Base-by-base conservation (phyloP, 2,888 invertebrate species). In the Ametastegia equiseti region DNA sequence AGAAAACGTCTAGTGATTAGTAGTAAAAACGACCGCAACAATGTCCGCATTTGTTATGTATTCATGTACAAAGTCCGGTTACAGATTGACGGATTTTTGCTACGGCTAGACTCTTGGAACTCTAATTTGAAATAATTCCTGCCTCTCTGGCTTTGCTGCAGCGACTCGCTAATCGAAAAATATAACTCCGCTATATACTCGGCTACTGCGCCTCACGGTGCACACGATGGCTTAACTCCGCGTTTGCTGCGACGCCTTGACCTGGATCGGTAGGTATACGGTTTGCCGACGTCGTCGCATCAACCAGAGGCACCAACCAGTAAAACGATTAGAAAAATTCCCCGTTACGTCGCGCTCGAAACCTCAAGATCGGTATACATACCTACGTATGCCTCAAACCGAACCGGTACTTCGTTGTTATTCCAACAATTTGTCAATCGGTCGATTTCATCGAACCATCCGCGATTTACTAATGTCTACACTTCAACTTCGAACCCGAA, bases 191-290 rank as follows among this genome's bases (percentile, higher is more conserved):
- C 39, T 63, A n/a, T n/a, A n/a, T n/a, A n/a, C n/a, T n/a, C 30
- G 7, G 36, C n/a, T 19, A 65, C 13, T 39, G 65, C 27, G 71
- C 47, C 27, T 27, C n/a, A n/a, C 47, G 45, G 69, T 71, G 45
- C 65, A 36, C n/a, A n/a, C 30, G 69, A 45, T n/a, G 33, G 65
- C 36, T 42, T 42, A 36, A 42, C 73, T 75, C 50, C 50, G 13
- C 50, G 47, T 71, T 6, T 60, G n/a, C 50, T 54, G 36, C 75
- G 19, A 54, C 75, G 75, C 75, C 75, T 75, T 75, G 75, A 75
- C 75, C 75, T 54, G 54, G 13, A 54, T 75, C 75, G n/a, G 75
- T n/a, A n/a, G 13, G 23, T 63, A 30, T 27, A 33, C 33, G 27
- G 45, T 19, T 71, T 47, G 45, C 19, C 19, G 39, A 19, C 65